phyloP scores from a whole-genome alignment of 37 sponge, comb jelly and placozoan genomes.

The Beroe ovata region DNA sequence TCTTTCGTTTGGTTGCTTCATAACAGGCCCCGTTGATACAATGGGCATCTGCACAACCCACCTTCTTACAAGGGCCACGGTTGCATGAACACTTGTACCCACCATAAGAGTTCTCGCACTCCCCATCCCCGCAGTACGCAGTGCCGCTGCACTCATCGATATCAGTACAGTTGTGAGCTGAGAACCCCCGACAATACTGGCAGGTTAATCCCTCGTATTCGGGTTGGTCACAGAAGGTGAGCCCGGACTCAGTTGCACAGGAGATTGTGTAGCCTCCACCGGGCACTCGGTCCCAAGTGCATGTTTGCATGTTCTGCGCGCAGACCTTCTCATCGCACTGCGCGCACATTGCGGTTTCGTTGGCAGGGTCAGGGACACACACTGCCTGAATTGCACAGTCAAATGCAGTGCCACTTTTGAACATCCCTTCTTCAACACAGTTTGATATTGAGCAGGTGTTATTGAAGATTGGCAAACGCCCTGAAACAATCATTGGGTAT shows the following conservation, averaged over 20 bases:
- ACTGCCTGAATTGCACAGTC: slow-evolving; percentile 28
- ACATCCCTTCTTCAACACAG: slow-evolving; percentile 2
- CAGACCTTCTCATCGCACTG: background rate
- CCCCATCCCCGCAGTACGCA: background rate
- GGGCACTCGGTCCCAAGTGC: background rate
- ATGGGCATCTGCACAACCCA: background rate
- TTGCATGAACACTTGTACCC: slow-evolving; percentile 10
- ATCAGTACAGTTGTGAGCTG: background rate
- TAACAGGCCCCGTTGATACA: background rate
- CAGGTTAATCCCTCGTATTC: background rate
- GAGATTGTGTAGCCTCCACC: background rate
- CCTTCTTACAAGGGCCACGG: background rate
- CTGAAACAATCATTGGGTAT: too few species aligned
- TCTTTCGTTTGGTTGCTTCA: background rate
- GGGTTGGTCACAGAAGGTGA: background rate
- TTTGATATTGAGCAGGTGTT: slow-evolving; percentile 16
- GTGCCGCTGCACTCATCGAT: background rate
- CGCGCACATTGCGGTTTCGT: background rate
- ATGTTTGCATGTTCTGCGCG: background rate
- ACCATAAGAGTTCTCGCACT: background rate
- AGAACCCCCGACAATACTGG: background rate
- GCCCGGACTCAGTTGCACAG: background rate
- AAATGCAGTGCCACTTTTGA: background rate
- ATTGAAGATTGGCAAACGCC: background rate
- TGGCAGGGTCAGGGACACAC: background rate